Evolutionary conservation across 2,888 invertebrate species (phyloP).

Genomic region (Campoplex nolae): DNA sequence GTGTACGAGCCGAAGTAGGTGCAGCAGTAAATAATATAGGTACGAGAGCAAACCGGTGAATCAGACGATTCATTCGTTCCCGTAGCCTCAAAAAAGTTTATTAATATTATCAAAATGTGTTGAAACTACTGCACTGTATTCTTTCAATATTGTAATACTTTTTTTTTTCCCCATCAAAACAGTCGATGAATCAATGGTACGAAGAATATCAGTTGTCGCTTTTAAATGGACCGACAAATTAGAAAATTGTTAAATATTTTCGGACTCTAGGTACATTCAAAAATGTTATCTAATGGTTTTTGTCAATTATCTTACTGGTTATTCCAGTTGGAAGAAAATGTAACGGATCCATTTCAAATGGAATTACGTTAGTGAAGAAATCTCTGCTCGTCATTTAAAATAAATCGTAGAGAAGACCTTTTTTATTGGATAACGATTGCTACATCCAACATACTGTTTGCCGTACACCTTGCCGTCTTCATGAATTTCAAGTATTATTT

Average conservation of each 20-base stretch:
- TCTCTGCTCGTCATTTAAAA: no score
- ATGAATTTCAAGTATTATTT: neutral
- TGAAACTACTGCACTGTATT: neutral
- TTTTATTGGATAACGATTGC: no score
- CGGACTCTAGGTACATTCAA: neutral
- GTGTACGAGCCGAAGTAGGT: constrained; percentile 20
- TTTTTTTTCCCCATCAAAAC: neutral
- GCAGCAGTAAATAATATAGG: constrained; percentile 26
- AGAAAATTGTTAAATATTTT: neutral
- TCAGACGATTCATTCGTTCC: neutral
- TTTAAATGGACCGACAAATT: no score
- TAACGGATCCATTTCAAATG: neutral
- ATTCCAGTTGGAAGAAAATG: no score
- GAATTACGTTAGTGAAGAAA: neutral
- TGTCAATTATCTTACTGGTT: no score
- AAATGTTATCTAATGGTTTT: neutral
- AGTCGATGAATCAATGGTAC: neutral
- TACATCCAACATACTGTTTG: neutral
- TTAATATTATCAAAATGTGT: neutral
- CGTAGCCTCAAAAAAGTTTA: neutral
- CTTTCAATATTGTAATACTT: neutral
- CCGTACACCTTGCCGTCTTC: neutral
- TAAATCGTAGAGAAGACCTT: neutral
- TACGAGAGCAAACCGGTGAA: neutral
- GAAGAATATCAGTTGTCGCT: no score